Conservation (phyloP, 2,113 vertebrate species). For the Solea senegalensis region DNA sequence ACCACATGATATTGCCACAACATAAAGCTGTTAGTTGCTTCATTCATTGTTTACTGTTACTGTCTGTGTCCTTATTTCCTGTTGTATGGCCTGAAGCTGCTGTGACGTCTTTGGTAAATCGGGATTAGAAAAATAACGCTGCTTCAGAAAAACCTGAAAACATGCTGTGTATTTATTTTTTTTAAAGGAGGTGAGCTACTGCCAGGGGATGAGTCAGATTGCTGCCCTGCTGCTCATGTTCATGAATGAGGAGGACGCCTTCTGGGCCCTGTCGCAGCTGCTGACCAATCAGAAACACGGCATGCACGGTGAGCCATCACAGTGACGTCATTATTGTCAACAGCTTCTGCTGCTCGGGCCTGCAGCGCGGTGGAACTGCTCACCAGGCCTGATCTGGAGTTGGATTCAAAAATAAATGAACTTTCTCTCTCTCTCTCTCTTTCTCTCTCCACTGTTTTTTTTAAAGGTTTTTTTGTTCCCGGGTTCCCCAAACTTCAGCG, state of each 20-base stretch:
- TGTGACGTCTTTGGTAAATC: no score
- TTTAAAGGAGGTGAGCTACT: constrained; percentile 91
- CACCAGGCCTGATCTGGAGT: not conserved
- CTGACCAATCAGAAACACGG: constrained; percentile 86
- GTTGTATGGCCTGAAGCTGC: no score
- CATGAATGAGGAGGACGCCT: constrained; percentile 89
- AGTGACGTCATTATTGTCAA: no score
- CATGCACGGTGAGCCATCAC: constrained; percentile 84
- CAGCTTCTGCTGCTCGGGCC: no score
- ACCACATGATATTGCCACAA: no score
- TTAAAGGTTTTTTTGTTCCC: constrained; percentile 87
- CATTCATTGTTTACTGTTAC: no score
- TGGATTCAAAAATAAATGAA: not conserved
- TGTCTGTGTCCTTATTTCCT: no score
- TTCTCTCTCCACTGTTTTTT: no score
- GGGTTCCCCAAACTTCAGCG: constrained; percentile 92
- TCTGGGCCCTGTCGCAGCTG: constrained; percentile 90
- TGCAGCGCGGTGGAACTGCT: no score
- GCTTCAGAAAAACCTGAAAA: no score
- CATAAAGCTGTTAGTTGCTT: no score
- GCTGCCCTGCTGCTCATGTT: constrained; percentile 90
- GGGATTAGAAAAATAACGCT: no score
- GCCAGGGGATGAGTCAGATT: constrained; percentile 92
- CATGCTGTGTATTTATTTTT: not conserved
- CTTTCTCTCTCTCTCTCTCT: not conserved